These are phyloP conservation scores for Agrilus planipennis DNA, from an alignment of 1,140 invertebrate genomes.

Conservation along the genomic window DNA sequence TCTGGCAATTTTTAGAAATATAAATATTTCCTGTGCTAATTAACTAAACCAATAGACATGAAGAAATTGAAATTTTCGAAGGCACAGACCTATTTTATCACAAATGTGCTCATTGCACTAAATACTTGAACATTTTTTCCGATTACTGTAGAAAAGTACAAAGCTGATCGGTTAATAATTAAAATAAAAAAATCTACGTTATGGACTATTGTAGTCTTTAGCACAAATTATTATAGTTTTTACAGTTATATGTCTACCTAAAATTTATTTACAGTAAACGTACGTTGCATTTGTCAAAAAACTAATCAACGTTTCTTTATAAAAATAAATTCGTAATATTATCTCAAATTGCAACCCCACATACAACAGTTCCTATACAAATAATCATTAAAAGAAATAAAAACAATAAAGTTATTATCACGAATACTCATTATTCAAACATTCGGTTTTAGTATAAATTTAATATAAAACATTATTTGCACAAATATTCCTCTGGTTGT, in stretches of 20 bases:
- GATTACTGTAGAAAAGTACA: too few species aligned
- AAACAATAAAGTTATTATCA: background rate
- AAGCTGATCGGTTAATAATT: background rate
- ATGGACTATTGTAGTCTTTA: background rate
- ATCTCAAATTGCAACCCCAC: background rate
- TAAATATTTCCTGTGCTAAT: background rate
- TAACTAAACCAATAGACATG: constrained; percentile 2
- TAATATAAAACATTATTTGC: constrained; percentile 19
- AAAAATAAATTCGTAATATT: background rate
- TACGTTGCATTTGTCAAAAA: too few species aligned
- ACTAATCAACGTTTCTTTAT: background rate
- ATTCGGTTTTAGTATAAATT: too few species aligned
- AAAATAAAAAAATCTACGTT: background rate
- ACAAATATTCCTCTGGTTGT: constrained; percentile 25
- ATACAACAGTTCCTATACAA: background rate
- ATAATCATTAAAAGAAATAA: background rate
- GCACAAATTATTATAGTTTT: background rate
- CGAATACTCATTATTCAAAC: too few species aligned
- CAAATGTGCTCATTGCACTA: constrained; percentile 9
- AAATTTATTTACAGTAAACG: too few species aligned
- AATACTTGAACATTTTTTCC: constrained; percentile 8
- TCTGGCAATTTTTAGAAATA: background rate
- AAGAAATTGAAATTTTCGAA: background rate
- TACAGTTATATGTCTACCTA: background rate
- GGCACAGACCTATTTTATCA: constrained; percentile 13